These are phyloP conservation scores for Urocynchramus pylzowi DNA, from an alignment of 2,113 vertebrate genomes.

Conservation along the genomic window DNA sequence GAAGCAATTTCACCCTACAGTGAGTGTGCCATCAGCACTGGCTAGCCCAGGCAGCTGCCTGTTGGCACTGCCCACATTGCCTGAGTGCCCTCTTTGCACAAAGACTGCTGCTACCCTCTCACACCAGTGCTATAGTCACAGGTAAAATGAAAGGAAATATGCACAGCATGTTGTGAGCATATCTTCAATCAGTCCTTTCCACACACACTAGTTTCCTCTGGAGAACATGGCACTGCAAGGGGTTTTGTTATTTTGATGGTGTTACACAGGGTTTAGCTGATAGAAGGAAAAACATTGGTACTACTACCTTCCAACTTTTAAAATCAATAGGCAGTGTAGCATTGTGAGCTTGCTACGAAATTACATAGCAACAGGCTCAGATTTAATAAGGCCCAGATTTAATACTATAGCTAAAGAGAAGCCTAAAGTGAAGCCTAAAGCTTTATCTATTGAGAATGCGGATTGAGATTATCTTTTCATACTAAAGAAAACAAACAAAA, in stretches of 20 bases:
- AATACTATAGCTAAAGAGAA: background rate
- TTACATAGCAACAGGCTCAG: background rate
- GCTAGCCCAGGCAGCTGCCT: background rate
- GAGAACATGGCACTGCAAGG: background rate
- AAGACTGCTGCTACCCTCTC: background rate
- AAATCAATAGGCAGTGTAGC: background rate
- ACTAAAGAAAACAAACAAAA: background rate
- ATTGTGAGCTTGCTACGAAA: background rate
- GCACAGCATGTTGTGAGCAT: fast-evolving
- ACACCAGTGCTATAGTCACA: fast-evolving
- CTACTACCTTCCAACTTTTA: background rate
- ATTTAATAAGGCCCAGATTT: background rate
- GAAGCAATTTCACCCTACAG: background rate
- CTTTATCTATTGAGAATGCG: background rate
- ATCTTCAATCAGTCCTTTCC: background rate
- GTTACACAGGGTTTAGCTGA: background rate
- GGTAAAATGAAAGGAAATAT: too few species aligned
- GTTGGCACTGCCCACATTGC: background rate
- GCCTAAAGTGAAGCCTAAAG: background rate
- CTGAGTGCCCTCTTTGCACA: background rate
- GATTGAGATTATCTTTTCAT: background rate
- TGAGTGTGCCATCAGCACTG: background rate
- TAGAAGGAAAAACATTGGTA: background rate
- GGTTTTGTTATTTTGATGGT: background rate
- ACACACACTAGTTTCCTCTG: background rate